Evolutionary conservation across 2,888 invertebrate genomes (phyloP).

Genomic region (Drosophila macrospina): DNA sequence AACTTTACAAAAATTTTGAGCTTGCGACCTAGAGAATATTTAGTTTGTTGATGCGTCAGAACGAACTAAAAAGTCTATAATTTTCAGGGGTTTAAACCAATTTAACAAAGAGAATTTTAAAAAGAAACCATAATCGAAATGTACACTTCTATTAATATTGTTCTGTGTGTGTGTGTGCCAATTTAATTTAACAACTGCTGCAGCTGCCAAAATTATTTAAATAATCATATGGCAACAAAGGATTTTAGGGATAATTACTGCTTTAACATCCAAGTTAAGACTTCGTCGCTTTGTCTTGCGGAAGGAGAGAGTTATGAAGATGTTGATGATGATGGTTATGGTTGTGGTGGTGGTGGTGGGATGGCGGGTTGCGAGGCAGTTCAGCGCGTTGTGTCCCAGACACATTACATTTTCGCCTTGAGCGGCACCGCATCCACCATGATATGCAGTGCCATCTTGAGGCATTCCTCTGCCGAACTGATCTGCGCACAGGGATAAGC

Average conservation of each 20-base stretch:
- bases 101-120: too few relatives aligned
- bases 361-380: conserved; percentile 56
- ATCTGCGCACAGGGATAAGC: conserved; percentile 84
- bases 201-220: conserved; percentile 40
- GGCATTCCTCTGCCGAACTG: conserved; percentile 83
- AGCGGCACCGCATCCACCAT: conserved; percentile 84
- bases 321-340: conserved; percentile 8
- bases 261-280: conserved; percentile 32
- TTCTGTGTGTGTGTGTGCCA: conserved; percentile 4
- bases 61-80: conserved; percentile 3
- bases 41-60: conserved; percentile 10
- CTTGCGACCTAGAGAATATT: conserved; percentile 57
- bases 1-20: conserved; percentile 68
- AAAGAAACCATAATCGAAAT: conserved; percentile 5
- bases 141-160: conserved; percentile 5
- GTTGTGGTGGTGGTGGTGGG: conserved; percentile 39
- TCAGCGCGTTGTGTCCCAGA: conserved; percentile 46
- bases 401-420: conserved; percentile 83
- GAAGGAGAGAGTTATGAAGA: neutral
- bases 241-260: conserved; percentile 51
- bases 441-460: conserved; percentile 85
- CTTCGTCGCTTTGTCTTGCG: conserved; percentile 37
- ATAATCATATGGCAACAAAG: conserved; percentile 65
- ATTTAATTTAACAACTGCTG: conserved; percentile 38
- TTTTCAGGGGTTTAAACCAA: neutral